These are phyloP conservation scores for Apamea anceps DNA, from an alignment of 2,888 invertebrate genomes.

Conservation along the genomic window DNA sequence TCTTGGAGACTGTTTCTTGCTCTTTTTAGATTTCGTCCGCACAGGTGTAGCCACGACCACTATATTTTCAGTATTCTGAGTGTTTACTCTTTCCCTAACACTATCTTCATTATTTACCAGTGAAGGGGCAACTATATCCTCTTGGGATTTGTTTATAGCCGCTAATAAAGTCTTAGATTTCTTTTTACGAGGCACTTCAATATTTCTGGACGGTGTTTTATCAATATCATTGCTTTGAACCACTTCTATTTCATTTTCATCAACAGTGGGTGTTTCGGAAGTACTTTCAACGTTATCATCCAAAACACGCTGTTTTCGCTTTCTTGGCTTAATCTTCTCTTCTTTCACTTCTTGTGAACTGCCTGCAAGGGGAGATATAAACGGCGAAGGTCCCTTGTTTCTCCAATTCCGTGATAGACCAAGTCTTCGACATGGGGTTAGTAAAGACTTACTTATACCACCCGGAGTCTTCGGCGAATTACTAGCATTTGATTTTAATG, in stretches of 20 bases:
- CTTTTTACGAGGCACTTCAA: constrained; percentile 75
- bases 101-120: constrained; percentile 15
- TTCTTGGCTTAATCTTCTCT: constrained; percentile 71
- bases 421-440: constrained; percentile 89
- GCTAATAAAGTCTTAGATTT: constrained; percentile 77
- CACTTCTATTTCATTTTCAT: constrained; percentile 29
- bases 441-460: constrained; percentile 87
- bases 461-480: constrained; percentile 87
- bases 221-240: constrained; percentile 49
- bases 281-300: constrained; percentile 62
- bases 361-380: constrained; percentile 81
- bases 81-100: constrained; percentile 6
- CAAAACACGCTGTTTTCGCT: constrained; percentile 72
- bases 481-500: constrained; percentile 71
- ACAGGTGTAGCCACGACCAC: constrained; percentile 63
- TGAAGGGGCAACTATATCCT: constrained; percentile 40
- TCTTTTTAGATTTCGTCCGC: constrained; percentile 68
- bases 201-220: constrained; percentile 75
- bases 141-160: constrained; percentile 62
- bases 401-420: constrained; percentile 88
- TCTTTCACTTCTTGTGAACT: constrained; percentile 61
- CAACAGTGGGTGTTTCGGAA: constrained; percentile 25
- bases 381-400: constrained; percentile 81
- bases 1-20: constrained; percentile 57
- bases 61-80: constrained; percentile 6